Base-by-base conservation (phyloP, 2,113 vertebrate species). In the Amblyornis subalaris region DNA sequence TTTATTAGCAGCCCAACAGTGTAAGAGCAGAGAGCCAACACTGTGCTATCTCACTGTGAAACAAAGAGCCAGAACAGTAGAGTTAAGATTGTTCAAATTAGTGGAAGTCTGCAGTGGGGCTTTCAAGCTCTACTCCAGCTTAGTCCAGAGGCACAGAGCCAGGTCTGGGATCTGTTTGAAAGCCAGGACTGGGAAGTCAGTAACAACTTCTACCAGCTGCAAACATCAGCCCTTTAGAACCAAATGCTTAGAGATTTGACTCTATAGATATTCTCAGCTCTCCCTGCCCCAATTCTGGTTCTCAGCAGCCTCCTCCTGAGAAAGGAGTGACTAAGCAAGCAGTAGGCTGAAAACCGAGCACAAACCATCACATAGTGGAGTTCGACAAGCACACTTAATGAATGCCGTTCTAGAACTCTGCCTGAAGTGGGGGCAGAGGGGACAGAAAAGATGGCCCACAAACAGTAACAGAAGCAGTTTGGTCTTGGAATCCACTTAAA, bases 311-410 rank as follows among this genome's bases (percentile, higher is more conserved):
- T 72, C 36, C 24, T 82, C 36, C 78, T 33, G 54, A 62, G 50
- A n/a, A 70, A 82, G 53, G 17, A 65, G 35, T 75, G 85, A 88
- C 88, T 89, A 94, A 94, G 85, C 71, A 89, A 94, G 81, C 50
- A 91, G 67, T 35, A 94, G 75, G 67, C 75, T 93, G 75, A 45
- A 89, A 93, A 85, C 70, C 31, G 18, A 85, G 85, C 33, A 73
- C 25, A 91, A 90, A 51, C 31, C 64, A 85, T 38, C 60, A 45
- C 70, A 71, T 0, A 62, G 61, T 6, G 29, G 42, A 73, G 65
- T 40, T 94, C 66, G 74, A 81, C 31, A 70, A 61, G 40, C 47
- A 20, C 10, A 31, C 80, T 77, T 72, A 70, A 65, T 7, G 24
- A 90, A 64, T 24, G 50, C 62, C 85, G 19, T 53, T 78, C 38